Conservation (phyloP, 2,797 vertebrate species). For the Anas flavirostris region DNA sequence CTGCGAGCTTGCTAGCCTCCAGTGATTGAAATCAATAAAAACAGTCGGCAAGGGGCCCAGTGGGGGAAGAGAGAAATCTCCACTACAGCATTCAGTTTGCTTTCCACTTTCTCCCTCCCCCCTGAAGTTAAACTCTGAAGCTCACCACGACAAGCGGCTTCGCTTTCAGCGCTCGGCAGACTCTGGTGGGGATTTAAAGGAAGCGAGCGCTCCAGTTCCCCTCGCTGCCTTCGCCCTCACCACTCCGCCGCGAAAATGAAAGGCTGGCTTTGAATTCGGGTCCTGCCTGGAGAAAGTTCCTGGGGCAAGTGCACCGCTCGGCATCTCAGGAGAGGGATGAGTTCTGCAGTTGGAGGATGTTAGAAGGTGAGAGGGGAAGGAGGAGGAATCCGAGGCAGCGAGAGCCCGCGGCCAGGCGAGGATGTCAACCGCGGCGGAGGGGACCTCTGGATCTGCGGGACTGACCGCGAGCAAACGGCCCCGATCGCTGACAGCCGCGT, state of each 20-base stretch:
- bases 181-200: slow-evolving; percentile 41
- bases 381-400: background rate
- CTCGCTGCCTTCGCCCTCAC: background rate
- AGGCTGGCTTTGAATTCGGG: slow-evolving; percentile 68
- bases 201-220: background rate
- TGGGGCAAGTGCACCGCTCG: slow-evolving; percentile 66
- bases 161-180: slow-evolving; percentile 30
- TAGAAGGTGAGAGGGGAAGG: slow-evolving; percentile 37
- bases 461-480: background rate
- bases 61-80: slow-evolving; percentile 75
- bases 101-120: slow-evolving; percentile 73
- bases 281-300: slow-evolving; percentile 54
- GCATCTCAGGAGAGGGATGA: slow-evolving; percentile 42
- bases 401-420: background rate
- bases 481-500: background rate
- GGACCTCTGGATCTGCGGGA: background rate
- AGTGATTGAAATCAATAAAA: slow-evolving; percentile 83
- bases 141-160: slow-evolving; percentile 62
- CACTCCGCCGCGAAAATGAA: background rate
- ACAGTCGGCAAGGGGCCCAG: slow-evolving; percentile 79
- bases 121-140: slow-evolving; percentile 73
- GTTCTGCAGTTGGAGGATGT: background rate
- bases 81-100: slow-evolving; percentile 62
- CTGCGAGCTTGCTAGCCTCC: slow-evolving; percentile 75
- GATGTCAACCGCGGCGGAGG: slow-evolving; percentile 6